A percentile compares a stretch with the other conserved stretches of the same genome.
Evolutionary conservation across 2,113 vertebrate species (phyloP).

Genomic region (Psophia crepitans): DNA sequence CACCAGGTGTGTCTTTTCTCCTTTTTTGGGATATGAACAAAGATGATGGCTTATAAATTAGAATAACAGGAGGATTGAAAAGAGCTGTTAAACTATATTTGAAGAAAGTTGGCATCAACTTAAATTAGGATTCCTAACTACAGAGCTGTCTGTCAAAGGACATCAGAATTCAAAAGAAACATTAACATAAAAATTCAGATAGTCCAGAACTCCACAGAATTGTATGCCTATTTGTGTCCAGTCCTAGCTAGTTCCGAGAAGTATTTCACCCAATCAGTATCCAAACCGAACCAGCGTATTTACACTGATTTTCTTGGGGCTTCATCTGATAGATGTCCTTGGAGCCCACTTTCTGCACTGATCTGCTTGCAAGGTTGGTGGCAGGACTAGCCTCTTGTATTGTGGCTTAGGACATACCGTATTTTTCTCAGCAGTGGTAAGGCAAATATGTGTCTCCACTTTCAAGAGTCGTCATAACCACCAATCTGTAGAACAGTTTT

Average conservation of each 20-base stretch:
- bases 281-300: neutral
- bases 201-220: neutral
- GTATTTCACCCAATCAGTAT: neutral
- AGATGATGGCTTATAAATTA: neutral
- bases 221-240: neutral
- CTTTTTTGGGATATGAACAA: neutral
- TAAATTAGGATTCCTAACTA: neutral
- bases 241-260: neutral
- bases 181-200: neutral
- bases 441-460: neutral
- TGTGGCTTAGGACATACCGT: neutral
- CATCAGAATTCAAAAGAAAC: neutral
- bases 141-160: neutral
- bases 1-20: neutral
- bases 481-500: neutral
- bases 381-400: neutral
- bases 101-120: neutral
- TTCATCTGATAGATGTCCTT: neutral
- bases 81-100: neutral
- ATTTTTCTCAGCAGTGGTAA: neutral
- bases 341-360: neutral
- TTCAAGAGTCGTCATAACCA: neutral
- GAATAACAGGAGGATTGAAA: neutral
- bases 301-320: neutral
- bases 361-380: neutral